A percentile compares a stretch with the other conserved stretches of the same genome.
Conservation (phyloP, 2,797 vertebrate genomes). For the Neosalanx taihuensis region DNA sequence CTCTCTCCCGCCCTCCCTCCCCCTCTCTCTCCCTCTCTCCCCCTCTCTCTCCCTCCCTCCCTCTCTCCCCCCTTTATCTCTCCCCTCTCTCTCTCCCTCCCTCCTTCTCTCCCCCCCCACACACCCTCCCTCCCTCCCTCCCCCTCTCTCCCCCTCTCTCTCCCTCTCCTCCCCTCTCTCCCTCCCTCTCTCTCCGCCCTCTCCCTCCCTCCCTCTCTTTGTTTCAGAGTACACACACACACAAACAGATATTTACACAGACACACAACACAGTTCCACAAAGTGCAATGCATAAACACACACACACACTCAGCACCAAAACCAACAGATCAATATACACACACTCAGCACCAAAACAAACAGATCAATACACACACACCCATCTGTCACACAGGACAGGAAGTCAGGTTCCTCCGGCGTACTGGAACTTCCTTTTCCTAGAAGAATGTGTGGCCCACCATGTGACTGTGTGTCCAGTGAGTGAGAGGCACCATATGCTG, state of each 20-base stretch:
- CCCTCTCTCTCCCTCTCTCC: too few relatives aligned
- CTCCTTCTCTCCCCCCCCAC: too few relatives aligned
- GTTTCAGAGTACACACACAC: slow-evolving; percentile 1
- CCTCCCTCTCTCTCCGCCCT: too few relatives aligned
- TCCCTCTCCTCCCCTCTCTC: too few relatives aligned
- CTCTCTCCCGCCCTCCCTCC: too few relatives aligned
- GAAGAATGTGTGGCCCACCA: slow-evolving; percentile 41
- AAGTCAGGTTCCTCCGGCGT: background rate
- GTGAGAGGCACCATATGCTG: slow-evolving; percentile 76
- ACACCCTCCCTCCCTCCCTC: too few relatives aligned
- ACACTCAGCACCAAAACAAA: background rate
- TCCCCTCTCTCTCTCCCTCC: slow-evolving; percentile 33
- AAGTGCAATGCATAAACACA: background rate
- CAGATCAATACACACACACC: too few relatives aligned
- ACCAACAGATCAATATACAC: background rate
- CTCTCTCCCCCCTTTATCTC: too few relatives aligned
- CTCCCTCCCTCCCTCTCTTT: too few relatives aligned
- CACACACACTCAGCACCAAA: background rate
- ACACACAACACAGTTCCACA: background rate
- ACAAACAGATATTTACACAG: slow-evolving; percentile 40
- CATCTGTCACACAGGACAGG: too few relatives aligned
- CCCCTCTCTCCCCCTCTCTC: too few relatives aligned
- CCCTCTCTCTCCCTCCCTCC: too few relatives aligned
- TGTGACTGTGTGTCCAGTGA: slow-evolving; percentile 62
- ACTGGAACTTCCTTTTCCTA: slow-evolving; percentile 1